A percentile compares a stretch with the other conserved stretches of the same genome.
Conservation (phyloP, 30 jellyfish, hydroid and myxozoan genomes). For the Cassiopea andromeda region DNA sequence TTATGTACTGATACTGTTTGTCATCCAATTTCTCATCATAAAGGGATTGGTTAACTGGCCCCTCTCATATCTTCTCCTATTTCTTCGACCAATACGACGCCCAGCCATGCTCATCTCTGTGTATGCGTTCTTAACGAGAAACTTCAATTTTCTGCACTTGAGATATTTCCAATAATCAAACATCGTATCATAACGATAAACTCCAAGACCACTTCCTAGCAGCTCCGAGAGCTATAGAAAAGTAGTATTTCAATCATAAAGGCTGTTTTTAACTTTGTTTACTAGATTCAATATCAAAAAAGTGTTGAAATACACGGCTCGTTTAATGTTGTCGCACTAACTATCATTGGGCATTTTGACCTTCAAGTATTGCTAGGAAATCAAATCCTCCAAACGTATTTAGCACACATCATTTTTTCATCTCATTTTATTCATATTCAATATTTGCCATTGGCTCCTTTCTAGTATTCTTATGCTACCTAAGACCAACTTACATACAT, state of each 20-base stretch:
- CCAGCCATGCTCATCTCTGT: slow-evolving; percentile 39
- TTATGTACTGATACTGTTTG: slow-evolving; percentile 85
- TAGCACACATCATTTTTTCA: too few species aligned
- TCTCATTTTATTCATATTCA: too few species aligned
- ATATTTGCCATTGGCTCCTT: too few species aligned
- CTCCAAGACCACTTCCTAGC: slow-evolving; percentile 39
- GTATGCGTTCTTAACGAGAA: slow-evolving; percentile 50
- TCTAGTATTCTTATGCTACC: too few species aligned
- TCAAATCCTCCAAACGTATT: too few species aligned
- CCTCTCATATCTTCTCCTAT: slow-evolving; percentile 31
- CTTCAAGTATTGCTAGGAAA: too few species aligned
- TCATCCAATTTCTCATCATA: slow-evolving; percentile 79
- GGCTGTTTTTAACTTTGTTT: too few species aligned
- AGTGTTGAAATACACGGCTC: too few species aligned
- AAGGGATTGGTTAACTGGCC: slow-evolving; percentile 78
- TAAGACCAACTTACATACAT: too few species aligned
- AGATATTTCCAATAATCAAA: slow-evolving; percentile 71
- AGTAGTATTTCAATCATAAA: background rate
- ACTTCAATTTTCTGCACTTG: slow-evolving; percentile 25
- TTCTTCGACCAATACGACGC: slow-evolving; percentile 43
- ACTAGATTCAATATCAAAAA: background rate
- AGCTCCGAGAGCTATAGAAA: slow-evolving; percentile 57
- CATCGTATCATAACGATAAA: slow-evolving; percentile 60
- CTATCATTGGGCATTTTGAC: too few species aligned
- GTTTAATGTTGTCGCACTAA: too few species aligned